Percentiles rank a stretch among this genome's conserved stretches.
Evolutionary conservation across 1,140 invertebrate species (phyloP).

Genomic region (Streblospio benedicti): DNA sequence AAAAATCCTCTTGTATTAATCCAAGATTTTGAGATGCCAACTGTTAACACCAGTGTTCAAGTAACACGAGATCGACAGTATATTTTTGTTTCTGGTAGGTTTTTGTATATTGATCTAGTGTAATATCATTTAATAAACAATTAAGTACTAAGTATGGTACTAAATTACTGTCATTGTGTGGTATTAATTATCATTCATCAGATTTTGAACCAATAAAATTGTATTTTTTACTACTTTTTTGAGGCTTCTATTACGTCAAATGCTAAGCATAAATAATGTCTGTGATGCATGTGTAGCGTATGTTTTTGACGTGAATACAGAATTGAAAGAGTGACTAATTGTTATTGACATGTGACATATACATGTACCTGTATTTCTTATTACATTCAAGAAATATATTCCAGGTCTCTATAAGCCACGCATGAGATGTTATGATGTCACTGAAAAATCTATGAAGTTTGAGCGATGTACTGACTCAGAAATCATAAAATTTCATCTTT

Average conservation of each 20-base stretch:
- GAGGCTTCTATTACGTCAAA: too few relatives aligned
- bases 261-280: too few relatives aligned
- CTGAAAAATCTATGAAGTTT: slow-evolving; percentile 94
- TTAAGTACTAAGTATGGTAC: neutral
- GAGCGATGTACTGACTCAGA: slow-evolving; percentile 96
- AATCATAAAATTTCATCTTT: slow-evolving; percentile 58
- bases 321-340: neutral
- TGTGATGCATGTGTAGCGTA: too few relatives aligned
- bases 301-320: neutral
- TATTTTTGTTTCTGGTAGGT: slow-evolving; percentile 66
- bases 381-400: neutral
- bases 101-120: slow-evolving; percentile 10
- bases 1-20: slow-evolving; percentile 86
- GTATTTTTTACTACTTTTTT: neutral
- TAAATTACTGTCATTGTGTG: neutral
- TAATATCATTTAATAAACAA: slow-evolving; percentile 4
- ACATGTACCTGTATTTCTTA: neutral
- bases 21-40: slow-evolving; percentile 99
- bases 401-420: slow-evolving; percentile 90
- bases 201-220: neutral
- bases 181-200: neutral
- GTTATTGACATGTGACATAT: neutral
- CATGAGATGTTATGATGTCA: slow-evolving; percentile 90
- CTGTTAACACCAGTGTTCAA: slow-evolving; percentile 72
- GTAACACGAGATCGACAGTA: slow-evolving; percentile 88